These are phyloP conservation scores for Bolborhynchus lineola DNA, from an alignment of 2,113 vertebrate genomes.

Conservation along the genomic window DNA sequence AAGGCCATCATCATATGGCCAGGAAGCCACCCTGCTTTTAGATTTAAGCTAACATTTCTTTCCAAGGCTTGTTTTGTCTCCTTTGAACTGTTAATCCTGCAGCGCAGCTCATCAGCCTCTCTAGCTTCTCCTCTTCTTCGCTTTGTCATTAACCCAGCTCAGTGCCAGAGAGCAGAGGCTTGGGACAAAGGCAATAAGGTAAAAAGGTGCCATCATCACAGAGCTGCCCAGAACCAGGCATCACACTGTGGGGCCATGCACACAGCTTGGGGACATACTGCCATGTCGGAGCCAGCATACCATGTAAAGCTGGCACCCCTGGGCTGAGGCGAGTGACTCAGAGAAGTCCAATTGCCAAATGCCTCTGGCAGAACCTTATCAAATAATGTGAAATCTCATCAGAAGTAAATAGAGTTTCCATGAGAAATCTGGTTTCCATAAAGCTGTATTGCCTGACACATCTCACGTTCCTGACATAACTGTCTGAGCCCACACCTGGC, in stretches of 20 bases:
- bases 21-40: not conserved
- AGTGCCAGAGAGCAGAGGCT: not conserved
- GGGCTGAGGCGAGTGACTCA: not conserved
- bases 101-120: not conserved
- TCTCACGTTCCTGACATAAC: not conserved
- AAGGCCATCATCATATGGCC: not conserved
- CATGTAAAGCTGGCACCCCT: not conserved
- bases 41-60: not conserved
- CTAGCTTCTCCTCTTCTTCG: not conserved
- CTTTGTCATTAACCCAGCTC: not conserved
- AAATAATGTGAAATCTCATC: not conserved
- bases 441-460: not conserved
- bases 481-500: not conserved
- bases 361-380: not conserved
- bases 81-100: not conserved
- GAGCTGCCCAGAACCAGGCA: not conserved
- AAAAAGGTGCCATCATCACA: accelerated
- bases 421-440: not conserved
- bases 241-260: accelerated
- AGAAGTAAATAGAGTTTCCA: constrained; percentile 28
- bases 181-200: not conserved
- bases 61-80: not conserved
- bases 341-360: not conserved
- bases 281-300: not conserved
- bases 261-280: not conserved